These are phyloP conservation scores for Aepyceros melampus DNA, from an alignment of 2,113 vertebrate species.

Conservation along the genomic window DNA sequence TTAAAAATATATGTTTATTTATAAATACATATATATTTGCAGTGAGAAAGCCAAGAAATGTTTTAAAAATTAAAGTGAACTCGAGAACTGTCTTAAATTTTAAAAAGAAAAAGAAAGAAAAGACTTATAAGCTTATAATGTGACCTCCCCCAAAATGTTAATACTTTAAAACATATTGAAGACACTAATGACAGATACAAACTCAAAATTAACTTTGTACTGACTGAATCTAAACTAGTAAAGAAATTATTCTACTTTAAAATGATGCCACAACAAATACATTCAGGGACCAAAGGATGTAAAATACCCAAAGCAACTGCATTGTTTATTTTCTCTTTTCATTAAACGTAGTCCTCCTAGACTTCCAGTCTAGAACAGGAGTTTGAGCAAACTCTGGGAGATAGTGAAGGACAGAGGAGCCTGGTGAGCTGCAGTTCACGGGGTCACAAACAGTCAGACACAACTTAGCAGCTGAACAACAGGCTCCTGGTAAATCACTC, in stretches of 20 bases:
- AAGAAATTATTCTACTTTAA: not conserved
- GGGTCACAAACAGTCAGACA: not conserved
- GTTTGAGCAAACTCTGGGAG: not conserved
- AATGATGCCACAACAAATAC: not conserved
- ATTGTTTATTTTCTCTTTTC: not conserved
- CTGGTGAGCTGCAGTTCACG: not conserved
- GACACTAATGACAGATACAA: not conserved
- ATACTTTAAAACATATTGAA: not conserved
- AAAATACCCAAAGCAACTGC: not conserved
- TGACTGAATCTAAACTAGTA: not conserved
- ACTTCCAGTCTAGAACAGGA: not conserved
- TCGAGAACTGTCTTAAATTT: not conserved
- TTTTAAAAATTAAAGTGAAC: constrained; percentile 1
- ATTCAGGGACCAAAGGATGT: not conserved
- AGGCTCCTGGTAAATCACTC: not conserved
- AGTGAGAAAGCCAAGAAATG: not conserved
- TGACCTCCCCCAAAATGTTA: not conserved
- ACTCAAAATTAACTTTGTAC: not conserved
- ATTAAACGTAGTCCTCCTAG: not conserved
- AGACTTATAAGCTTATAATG: not conserved
- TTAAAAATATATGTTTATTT: not conserved
- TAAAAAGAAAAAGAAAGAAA: not conserved
- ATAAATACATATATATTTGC: not conserved
- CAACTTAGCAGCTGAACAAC: not conserved
- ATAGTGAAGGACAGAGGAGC: not conserved